Percentiles rank a stretch among this genome's conserved stretches.
phyloP scores from a whole-genome alignment of 1,140 invertebrate genomes.

The Cecropterus lyciades region DNA sequence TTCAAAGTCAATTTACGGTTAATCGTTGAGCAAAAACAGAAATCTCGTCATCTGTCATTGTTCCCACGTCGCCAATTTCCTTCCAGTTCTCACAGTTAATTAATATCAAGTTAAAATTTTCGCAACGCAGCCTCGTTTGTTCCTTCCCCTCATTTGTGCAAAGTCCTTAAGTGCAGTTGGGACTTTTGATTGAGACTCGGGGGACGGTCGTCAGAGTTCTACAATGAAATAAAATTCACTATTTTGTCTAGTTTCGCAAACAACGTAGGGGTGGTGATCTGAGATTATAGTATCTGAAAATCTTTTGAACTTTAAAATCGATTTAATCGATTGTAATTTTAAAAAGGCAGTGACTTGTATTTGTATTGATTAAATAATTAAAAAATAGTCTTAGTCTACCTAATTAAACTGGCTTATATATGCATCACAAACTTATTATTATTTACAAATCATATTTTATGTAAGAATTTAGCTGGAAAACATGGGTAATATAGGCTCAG shows the following conservation, averaged over 20 bases:
- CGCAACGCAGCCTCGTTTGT: slow-evolving; percentile 35
- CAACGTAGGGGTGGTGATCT: no score
- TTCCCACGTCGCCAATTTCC: slow-evolving; percentile 45
- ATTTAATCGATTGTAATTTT: no score
- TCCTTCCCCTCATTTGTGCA: slow-evolving; percentile 44
- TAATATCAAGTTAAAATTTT: slow-evolving; percentile 57
- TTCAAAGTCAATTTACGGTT: slow-evolving; percentile 44
- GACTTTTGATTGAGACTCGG: slow-evolving; percentile 50
- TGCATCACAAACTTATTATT: no score
- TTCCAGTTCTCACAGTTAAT: slow-evolving; percentile 51
- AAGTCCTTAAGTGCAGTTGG: slow-evolving; percentile 55
- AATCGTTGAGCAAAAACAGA: slow-evolving; percentile 49
- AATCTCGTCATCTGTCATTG: slow-evolving; percentile 46
- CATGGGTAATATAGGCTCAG: no score
- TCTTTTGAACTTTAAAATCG: no score
- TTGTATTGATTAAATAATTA: no score
- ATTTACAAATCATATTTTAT: no score
- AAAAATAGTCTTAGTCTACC: no score
- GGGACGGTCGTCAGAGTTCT: slow-evolving; percentile 7
- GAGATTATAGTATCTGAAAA: no score
- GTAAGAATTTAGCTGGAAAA: no score
- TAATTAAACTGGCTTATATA: no score
- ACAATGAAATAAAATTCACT: slow-evolving; percentile 25
- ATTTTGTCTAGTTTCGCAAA: slow-evolving; percentile 2
- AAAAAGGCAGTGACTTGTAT: no score